Conservation (phyloP, 2,888 invertebrate species). For the Notodonta ziczac region DNA sequence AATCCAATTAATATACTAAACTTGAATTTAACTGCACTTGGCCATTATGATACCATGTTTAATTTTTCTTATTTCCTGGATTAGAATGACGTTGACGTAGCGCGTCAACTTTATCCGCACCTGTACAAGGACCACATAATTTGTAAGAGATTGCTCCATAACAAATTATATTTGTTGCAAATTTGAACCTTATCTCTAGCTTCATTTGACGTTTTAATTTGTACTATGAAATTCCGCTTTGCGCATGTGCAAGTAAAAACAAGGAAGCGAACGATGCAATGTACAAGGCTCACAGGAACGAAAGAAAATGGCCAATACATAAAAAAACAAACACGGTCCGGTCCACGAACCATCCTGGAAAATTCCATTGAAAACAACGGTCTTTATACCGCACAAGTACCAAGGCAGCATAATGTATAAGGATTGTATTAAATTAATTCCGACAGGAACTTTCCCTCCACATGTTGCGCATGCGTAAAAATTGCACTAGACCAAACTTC, state of each 20-base stretch:
- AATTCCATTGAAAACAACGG: background rate
- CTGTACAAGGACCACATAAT: constrained; percentile 33
- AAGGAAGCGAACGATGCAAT: constrained; percentile 8
- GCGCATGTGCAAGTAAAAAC: constrained; percentile 6
- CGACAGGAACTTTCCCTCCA: no score
- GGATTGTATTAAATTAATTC: background rate
- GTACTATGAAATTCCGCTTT: background rate
- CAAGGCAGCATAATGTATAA: background rate
- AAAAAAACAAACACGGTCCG: no score
- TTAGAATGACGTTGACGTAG: background rate
- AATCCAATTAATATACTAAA: no score
- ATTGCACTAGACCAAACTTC: background rate
- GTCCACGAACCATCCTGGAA: no score
- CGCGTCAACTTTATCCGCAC: constrained; percentile 21
- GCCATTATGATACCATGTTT: no score
- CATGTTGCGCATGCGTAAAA: background rate
- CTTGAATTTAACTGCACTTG: no score
- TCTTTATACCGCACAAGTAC: background rate
- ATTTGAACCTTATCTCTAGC: background rate
- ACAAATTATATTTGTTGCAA: background rate
- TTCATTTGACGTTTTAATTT: background rate
- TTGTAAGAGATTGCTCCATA: background rate
- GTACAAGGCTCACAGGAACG: background rate
- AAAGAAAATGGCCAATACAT: background rate
- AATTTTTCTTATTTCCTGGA: background rate